phyloP scores from a whole-genome alignment of 2,888 invertebrate species.

The Sesia bembeciformis region DNA sequence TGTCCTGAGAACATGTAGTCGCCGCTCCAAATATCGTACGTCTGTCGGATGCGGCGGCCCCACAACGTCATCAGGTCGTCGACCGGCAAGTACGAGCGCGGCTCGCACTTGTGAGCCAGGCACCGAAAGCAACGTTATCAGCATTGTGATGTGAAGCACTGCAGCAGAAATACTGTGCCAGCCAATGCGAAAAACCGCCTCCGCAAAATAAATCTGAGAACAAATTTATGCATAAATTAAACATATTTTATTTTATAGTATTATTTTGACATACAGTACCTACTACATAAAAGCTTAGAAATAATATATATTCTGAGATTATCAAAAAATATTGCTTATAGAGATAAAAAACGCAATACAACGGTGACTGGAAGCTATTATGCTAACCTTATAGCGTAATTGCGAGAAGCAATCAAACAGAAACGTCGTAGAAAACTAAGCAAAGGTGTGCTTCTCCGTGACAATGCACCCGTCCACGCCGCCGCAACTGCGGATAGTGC shows the following conservation, averaged over 20 bases:
- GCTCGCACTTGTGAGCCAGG: conserved; percentile 97
- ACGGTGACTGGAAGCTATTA: no score
- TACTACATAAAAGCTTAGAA: no score
- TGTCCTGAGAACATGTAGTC: conserved; percentile 99
- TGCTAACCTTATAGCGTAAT: conserved; percentile 40
- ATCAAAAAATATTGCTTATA: no score
- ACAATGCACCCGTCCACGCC: no score
- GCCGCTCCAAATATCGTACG: conserved; percentile 97
- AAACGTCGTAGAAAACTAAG: no score
- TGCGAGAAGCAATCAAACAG: conserved; percentile 29
- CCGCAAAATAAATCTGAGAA: conserved; percentile 89
- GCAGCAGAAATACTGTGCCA: conserved; percentile 96
- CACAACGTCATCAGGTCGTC: conserved; percentile 74
- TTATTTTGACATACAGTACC: no score
- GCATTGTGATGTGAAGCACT: conserved; percentile 98
- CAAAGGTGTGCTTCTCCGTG: no score
- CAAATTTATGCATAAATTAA: not conserved
- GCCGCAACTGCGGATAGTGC: conserved; percentile 5
- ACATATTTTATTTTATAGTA: not conserved
- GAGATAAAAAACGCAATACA: no score
- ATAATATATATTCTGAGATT: no score
- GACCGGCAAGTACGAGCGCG: conserved; percentile 82
- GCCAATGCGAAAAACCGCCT: conserved; percentile 96
- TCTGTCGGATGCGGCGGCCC: conserved; percentile 77
- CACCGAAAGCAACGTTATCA: conserved; percentile 99